Evolutionary conservation across 2,888 invertebrate species (phyloP), one percentile per base, ranked within the genome.

Genomic region (Cheiracanthium punctorium): DNA sequence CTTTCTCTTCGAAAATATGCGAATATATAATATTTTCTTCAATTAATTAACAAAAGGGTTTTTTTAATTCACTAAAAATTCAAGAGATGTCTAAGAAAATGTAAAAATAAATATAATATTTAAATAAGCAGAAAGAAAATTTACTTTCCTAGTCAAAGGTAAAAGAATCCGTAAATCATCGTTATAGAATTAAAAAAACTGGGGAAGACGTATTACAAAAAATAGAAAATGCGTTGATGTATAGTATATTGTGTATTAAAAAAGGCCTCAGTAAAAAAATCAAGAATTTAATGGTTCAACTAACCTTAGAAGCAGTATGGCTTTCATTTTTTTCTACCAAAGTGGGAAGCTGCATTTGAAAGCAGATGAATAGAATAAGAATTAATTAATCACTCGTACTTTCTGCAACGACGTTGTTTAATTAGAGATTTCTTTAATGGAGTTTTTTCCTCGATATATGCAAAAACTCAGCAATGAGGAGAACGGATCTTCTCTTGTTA

Each of bases 361-460:
- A 48, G 43, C 43, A 48, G 43, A 48, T 48, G 43, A 48, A 48
- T 48, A 48, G 43, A 48, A 48, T 48, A 48, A 48, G 43, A 48
- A 48, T 48, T 48, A 48, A 48, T 48, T 48, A 48, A 48, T 48
- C 43, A 48, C 43, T 48, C 43, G 43, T 48, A 48, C 17, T 48
- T 48, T 48, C 43, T 48, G 17, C 43, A 17, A 48, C 43, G 43
- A 48, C 43, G 43, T 48, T 48, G 43, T 48, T 48, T 48, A 48
- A 48, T 48, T 48, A 48, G 37, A 48, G 43, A 48, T 48, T 48
- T 48, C 43, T 48, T 48, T 48, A 48, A 48, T 48, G 17, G 43
- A 17, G 17, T 17, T 48, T 48, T 48, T 48, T 17, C 2, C 14
- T 17, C 43, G 14, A 17, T 10, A 48, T 48, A 10, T 48, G 17